Evolutionary conservation across 2,797 vertebrate species (phyloP).

Genomic region (Moxostoma hubbsi): DNA sequence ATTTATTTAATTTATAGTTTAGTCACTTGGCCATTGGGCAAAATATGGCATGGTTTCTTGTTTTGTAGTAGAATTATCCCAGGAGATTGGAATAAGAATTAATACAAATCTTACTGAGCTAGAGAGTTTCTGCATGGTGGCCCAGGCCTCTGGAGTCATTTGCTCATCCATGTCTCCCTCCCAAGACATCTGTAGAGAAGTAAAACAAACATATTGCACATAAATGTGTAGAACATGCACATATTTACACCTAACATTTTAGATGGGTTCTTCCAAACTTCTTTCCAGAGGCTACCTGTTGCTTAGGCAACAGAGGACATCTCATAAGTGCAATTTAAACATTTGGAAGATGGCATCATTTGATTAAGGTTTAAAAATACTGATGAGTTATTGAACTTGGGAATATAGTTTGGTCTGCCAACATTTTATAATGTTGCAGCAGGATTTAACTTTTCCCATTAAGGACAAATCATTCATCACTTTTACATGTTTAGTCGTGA

Average conservation of each 20-base stretch:
- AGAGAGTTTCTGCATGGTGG: constrained; percentile 76
- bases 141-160: constrained; percentile 74
- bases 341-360: constrained; percentile 37
- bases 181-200: constrained; percentile 72
- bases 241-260: constrained; percentile 42
- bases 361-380: constrained; percentile 35
- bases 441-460: not conserved
- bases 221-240: constrained; percentile 26
- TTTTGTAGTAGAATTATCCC: constrained; percentile 2
- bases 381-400: constrained; percentile 33
- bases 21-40: not conserved
- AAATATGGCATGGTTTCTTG: not conserved
- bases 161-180: constrained; percentile 75
- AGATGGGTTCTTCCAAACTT: constrained; percentile 26
- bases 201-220: constrained; percentile 40
- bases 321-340: constrained; percentile 56
- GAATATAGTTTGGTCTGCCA: constrained; percentile 29
- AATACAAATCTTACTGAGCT: constrained; percentile 72
- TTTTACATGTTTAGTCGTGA: not conserved
- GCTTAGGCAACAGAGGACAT: constrained; percentile 64
- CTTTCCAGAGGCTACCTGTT: constrained; percentile 60
- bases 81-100: not conserved
- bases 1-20: not conserved
- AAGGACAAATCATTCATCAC: not conserved
- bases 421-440: constrained; percentile 1